Evolutionary conservation across 2,113 vertebrate species (phyloP).

Genomic region (Vulpes ferrilata): DNA sequence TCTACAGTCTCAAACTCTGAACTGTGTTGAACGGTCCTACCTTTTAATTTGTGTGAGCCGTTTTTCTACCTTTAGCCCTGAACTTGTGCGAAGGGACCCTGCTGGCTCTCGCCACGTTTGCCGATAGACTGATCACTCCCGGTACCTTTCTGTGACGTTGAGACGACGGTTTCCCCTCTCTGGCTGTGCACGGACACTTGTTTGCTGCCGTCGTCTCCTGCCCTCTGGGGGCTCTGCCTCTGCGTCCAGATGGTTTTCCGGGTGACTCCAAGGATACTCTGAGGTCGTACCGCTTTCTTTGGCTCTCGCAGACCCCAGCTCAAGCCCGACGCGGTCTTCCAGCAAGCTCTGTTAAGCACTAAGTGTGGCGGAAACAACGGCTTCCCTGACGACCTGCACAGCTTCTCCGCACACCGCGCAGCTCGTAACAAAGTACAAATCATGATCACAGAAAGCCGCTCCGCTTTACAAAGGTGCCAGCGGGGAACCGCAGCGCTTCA

Average conservation of each 20-base stretch:
- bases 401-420: constrained; percentile 40
- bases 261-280: neutral
- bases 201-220: constrained; percentile 65
- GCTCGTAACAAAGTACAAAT: constrained; percentile 70
- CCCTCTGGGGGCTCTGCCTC: constrained; percentile 59
- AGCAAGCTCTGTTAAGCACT: neutral
- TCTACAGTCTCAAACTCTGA: neutral
- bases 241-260: constrained; percentile 82
- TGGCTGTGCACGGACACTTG: constrained; percentile 84
- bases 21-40: neutral
- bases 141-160: constrained; percentile 92
- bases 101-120: neutral
- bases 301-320: neutral
- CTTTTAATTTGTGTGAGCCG: neutral
- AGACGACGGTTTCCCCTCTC: constrained; percentile 79
- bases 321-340: neutral
- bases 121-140: accelerated
- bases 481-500: neutral
- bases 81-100: neutral
- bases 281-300: neutral
- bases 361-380: neutral
- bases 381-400: constrained; percentile 22
- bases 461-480: no score
- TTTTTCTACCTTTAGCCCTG: neutral
- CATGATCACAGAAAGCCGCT: constrained; percentile 68